Evolutionary conservation across 2,888 invertebrate genomes (phyloP).

Genomic region (Andrena bucephala): DNA sequence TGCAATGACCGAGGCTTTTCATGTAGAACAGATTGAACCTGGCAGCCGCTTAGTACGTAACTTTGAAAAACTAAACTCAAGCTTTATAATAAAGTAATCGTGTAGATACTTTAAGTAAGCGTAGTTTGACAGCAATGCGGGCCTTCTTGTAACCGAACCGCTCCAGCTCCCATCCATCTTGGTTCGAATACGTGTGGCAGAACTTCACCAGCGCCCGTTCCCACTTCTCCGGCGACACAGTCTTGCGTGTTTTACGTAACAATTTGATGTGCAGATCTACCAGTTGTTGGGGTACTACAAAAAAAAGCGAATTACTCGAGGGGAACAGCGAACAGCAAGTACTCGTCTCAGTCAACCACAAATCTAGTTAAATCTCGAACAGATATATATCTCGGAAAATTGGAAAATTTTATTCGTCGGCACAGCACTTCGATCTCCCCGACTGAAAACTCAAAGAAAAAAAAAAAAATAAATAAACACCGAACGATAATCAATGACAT

Average conservation of each 20-base stretch:
- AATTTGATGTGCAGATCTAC: slow-evolving; percentile 95
- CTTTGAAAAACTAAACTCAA: background rate
- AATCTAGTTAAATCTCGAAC: background rate
- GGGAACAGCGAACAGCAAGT: background rate
- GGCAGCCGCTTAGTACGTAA: background rate
- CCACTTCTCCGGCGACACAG: slow-evolving; percentile 94
- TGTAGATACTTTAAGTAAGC: slow-evolving; percentile 92
- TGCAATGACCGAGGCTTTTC: slow-evolving; percentile 84
- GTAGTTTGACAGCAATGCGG: slow-evolving; percentile 94
- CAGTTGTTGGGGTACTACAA: slow-evolving; percentile 92
- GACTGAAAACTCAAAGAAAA: background rate
- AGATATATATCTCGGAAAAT: background rate
- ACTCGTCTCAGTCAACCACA: background rate
- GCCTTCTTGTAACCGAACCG: slow-evolving; percentile 98
- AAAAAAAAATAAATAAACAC: background rate
- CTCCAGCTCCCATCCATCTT: slow-evolving; percentile 98
- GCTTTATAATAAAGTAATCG: slow-evolving; percentile 3
- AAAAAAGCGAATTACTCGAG: slow-evolving; percentile 16
- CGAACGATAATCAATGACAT: no score
- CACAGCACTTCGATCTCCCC: background rate
- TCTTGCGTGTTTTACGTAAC: slow-evolving; percentile 93
- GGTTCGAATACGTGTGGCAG: slow-evolving; percentile 94
- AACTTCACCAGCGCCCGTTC: slow-evolving; percentile 95
- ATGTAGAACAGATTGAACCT: slow-evolving; percentile 16
- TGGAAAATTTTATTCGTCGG: background rate